Base-by-base conservation (phyloP, 1,140 invertebrate genomes). In the Drosophila bipectinata region DNA sequence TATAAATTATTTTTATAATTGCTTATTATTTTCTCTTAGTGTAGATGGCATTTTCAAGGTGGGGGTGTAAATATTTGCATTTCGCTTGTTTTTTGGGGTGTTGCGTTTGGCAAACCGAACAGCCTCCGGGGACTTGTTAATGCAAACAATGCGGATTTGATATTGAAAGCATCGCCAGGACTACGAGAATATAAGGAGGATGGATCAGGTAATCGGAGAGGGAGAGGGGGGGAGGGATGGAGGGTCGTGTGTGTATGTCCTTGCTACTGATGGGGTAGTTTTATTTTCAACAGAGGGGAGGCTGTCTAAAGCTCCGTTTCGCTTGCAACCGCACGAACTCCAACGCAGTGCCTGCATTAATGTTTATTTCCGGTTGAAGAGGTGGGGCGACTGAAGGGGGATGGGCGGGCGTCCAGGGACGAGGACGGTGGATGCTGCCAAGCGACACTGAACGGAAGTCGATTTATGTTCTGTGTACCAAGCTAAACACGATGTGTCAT, bases 71-170 rank as follows among this genome's bases (percentile, higher is more conserved):
- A 87, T 81, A 85, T 85, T 87, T 76, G 83, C 79, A 83, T 89
- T 88, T 77, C 61, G 67, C 63, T 60, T 67, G 78, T 69, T 72
- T 62, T 60, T 63, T 55, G 59, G 62, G 48, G 59, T 74, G 81
- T 81, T 74, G 69, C 15, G 15, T 44, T 44, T 44, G 41, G 41
- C 41, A 71, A 87, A 82, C 63, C 75, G 61, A 69, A 83, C 76
- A 75, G 51, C 63, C 82, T 71, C 79, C 48, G 28, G 79, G 73
- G 87, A 87, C 87, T 90, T 87, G 87, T 90, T 90, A 90, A 87
- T 90, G 81, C 87, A 89, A 89, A 88, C 84, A 88, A 89, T 84
- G 79, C 69, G 75, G 72, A 88, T 88, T 88, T 83, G 72, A 87
- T 87, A 88, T 88, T 88, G 81, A 85, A 85, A 84, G 76, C 67